These are phyloP conservation scores for Hippocampus zosterae DNA, from an alignment of 2,113 vertebrate species.

Conservation along the genomic window DNA sequence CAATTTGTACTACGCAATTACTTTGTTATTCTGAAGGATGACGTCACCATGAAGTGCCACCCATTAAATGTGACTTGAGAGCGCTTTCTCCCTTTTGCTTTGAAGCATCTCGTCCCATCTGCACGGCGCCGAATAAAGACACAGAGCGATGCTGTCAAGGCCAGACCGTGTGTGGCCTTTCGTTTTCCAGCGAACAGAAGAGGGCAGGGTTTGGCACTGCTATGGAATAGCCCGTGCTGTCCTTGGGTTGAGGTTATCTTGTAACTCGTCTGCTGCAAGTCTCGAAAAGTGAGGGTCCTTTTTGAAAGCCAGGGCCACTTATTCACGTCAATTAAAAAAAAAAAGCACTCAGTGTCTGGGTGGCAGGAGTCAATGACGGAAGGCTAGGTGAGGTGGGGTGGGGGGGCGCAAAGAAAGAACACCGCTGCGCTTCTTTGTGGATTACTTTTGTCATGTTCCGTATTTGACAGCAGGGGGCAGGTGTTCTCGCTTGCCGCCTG, in stretches of 20 bases:
- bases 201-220: constrained; percentile 52
- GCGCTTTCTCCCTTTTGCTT: constrained; percentile 9
- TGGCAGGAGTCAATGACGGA: constrained; percentile 29
- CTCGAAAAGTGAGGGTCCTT: constrained; percentile 66
- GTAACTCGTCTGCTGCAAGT: constrained; percentile 68
- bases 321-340: constrained; percentile 58
- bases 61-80: constrained; percentile 3
- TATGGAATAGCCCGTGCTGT: constrained; percentile 63
- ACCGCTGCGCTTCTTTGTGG: constrained; percentile 24
- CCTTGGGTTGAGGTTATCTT: constrained; percentile 68
- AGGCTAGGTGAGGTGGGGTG: constrained; percentile 28
- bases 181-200: constrained; percentile 51
- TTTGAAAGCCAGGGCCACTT: constrained; percentile 63
- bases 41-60: background rate
- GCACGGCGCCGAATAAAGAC: constrained; percentile 31
- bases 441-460: too few species aligned
- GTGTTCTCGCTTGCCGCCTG: too few species aligned
- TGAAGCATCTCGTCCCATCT: constrained; percentile 22
- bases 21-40: constrained; percentile 13
- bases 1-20: background rate
- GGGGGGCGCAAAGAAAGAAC: constrained; percentile 22
- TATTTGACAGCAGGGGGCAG: too few species aligned
- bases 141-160: constrained; percentile 44
- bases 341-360: constrained; percentile 62
- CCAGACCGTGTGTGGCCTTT: constrained; percentile 52